Percentiles rank a stretch among this genome's conserved stretches.
phyloP scores from a whole-genome alignment of 2,113 vertebrate genomes.

The Anoura caudifer region DNA sequence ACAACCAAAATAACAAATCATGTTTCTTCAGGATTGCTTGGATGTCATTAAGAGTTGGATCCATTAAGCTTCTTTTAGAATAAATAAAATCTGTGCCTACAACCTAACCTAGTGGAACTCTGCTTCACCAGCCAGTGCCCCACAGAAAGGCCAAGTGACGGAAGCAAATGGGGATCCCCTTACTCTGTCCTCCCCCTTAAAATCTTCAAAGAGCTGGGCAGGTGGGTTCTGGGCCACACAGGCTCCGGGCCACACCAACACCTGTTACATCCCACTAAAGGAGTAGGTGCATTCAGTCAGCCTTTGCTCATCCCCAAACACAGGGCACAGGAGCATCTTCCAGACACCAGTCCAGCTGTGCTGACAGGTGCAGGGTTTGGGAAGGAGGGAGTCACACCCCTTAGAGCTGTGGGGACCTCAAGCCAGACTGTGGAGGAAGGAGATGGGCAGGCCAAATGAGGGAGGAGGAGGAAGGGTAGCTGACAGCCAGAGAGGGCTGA shows the following conservation, averaged over 20 bases:
- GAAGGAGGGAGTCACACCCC: background rate
- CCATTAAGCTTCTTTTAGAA: background rate
- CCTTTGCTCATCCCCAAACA: background rate
- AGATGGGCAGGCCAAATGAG: background rate
- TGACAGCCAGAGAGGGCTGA: background rate
- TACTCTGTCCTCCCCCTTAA: background rate
- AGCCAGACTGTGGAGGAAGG: background rate
- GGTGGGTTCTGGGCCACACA: background rate
- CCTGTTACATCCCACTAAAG: background rate
- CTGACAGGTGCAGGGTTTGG: background rate
- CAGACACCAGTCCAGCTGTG: background rate
- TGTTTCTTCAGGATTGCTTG: background rate
- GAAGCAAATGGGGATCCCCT: background rate
- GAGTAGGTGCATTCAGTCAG: rapidly evolving
- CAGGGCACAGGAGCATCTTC: background rate
- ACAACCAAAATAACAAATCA: background rate
- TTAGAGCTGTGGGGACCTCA: background rate
- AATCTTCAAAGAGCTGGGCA: background rate
- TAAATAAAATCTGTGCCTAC: background rate
- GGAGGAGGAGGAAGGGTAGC: background rate
- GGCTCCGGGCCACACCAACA: background rate
- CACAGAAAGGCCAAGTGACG: background rate
- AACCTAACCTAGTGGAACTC: background rate
- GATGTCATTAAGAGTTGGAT: background rate
- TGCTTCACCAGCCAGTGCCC: background rate